Conservation (phyloP, 2,113 vertebrate species). For the Alligator mississippiensis region DNA sequence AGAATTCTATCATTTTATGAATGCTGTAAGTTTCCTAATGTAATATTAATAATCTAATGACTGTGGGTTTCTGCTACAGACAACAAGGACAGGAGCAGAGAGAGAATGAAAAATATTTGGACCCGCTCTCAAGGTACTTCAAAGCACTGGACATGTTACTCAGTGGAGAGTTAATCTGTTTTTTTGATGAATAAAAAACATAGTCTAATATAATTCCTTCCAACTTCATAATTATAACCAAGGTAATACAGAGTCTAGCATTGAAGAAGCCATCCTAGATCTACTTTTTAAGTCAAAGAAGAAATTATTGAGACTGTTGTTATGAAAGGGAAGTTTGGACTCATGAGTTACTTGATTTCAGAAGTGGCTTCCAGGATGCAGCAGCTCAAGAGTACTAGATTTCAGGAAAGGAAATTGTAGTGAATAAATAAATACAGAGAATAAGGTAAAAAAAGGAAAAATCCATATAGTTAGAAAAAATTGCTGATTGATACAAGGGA, state of each 20-base stretch:
- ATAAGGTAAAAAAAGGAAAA: neutral
- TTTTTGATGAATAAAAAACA: neutral
- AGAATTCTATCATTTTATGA: neutral
- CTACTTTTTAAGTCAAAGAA: neutral
- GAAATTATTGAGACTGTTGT: neutral
- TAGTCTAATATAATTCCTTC: neutral
- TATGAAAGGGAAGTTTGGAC: neutral
- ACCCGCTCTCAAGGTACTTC: constrained; percentile 69
- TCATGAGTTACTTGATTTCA: neutral
- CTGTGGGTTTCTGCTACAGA: constrained; percentile 59
- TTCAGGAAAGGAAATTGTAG: neutral
- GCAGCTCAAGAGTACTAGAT: neutral
- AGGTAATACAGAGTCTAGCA: neutral
- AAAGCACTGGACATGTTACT: neutral
- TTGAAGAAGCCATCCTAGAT: neutral
- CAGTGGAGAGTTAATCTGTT: neutral
- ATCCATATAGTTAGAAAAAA: neutral
- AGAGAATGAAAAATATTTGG: constrained; percentile 58
- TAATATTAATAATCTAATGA: constrained; percentile 33
- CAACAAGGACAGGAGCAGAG: constrained; percentile 70
- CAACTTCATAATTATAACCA: neutral
- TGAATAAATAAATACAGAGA: neutral
- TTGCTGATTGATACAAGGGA: neutral
- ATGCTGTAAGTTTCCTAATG: neutral
- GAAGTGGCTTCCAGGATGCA: neutral